phyloP scores from a whole-genome alignment of 2,113 vertebrate species.

The Corythaixoides concolor region DNA sequence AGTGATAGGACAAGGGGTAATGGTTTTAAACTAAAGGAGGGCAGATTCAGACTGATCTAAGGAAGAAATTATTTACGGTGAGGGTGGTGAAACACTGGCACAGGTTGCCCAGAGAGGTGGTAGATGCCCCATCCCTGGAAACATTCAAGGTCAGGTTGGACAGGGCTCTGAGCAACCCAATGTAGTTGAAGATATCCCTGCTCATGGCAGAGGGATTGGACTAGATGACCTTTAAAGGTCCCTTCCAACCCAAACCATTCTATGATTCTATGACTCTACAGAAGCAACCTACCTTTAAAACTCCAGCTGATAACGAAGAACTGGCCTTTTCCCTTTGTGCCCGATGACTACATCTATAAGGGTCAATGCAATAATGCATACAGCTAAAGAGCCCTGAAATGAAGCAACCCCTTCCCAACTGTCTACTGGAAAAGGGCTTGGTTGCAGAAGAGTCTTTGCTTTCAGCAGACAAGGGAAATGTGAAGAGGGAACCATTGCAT shows the following conservation, averaged over 20 bases:
- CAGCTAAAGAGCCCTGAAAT: not conserved
- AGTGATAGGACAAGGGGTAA: not conserved
- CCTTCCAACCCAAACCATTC: not conserved
- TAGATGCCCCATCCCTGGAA: not conserved
- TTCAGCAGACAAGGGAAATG: not conserved
- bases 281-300: not conserved
- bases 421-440: not conserved
- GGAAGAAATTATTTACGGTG: rapidly evolving
- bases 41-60: not conserved
- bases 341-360: rapidly evolving
- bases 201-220: rapidly evolving
- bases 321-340: not conserved
- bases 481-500: not conserved
- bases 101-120: not conserved
- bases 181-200: not conserved
- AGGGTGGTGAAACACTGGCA: not conserved
- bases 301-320: not conserved
- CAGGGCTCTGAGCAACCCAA: rapidly evolving
- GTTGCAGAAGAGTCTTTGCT: not conserved
- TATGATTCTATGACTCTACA: not conserved
- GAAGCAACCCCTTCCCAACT: not conserved
- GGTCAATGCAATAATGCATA: not conserved
- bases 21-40: not conserved
- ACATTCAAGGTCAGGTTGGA: not conserved
- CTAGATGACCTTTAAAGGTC: not conserved